phyloP scores from a whole-genome alignment of 2,113 vertebrate genomes.

The Corythoichthys haematopterus region DNA sequence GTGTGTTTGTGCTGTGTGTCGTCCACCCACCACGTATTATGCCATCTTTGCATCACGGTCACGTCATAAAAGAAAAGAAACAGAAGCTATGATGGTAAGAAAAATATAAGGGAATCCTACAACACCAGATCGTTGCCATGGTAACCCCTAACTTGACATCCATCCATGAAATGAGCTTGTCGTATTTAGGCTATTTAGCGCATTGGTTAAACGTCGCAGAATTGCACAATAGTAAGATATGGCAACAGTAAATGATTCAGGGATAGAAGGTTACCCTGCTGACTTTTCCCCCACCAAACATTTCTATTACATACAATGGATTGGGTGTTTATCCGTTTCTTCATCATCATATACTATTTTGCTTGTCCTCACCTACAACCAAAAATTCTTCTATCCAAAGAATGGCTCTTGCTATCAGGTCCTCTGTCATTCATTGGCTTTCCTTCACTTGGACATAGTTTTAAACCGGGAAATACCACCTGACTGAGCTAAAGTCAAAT shows the following conservation, averaged over 20 bases:
- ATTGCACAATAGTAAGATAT: too few relatives aligned
- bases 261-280: too few relatives aligned
- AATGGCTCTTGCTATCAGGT: neutral
- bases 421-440: constrained; percentile 33
- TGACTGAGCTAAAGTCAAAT: neutral
- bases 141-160: neutral
- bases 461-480: neutral
- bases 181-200: neutral
- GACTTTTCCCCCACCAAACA: too few relatives aligned
- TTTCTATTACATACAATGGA: too few relatives aligned
- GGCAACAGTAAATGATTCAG: too few relatives aligned
- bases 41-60: constrained; percentile 54
- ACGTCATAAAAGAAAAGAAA: constrained; percentile 13
- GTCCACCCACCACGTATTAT: constrained; percentile 50
- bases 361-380: neutral
- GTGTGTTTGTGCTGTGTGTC: constrained; percentile 61
- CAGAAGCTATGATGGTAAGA: neutral
- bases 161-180: neutral
- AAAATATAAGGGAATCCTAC: neutral
- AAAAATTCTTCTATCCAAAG: neutral
- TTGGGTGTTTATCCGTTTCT: neutral
- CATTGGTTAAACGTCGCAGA: neutral
- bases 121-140: neutral
- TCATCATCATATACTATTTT: neutral
- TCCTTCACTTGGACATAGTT: neutral